Conservation (phyloP, 1,140 invertebrate species). For the Drosophila saltans region DNA sequence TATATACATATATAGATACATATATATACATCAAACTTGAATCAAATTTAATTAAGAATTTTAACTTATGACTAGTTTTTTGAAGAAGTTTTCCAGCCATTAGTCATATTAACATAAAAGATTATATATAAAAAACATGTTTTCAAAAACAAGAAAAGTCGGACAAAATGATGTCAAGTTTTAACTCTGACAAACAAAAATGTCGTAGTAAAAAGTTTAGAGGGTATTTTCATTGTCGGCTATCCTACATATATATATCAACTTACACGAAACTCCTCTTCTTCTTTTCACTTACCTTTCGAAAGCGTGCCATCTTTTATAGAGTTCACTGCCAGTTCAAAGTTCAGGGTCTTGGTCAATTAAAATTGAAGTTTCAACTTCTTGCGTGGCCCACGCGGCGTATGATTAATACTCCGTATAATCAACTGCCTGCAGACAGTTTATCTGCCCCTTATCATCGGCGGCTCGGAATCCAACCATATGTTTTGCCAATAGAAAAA, state of each 20-base stretch:
- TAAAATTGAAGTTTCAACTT: slow-evolving; percentile 26
- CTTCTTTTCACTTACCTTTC: slow-evolving; percentile 56
- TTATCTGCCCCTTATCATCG: slow-evolving; percentile 42
- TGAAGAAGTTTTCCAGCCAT: too few species aligned
- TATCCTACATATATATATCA: not conserved
- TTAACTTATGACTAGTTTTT: too few species aligned
- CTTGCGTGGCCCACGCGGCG: slow-evolving; percentile 67
- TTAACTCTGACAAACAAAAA: too few species aligned
- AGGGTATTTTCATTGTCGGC: not conserved
- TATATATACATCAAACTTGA: too few species aligned
- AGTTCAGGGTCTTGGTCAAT: slow-evolving; percentile 70
- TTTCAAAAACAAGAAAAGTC: too few species aligned
- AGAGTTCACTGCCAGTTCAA: slow-evolving; percentile 64
- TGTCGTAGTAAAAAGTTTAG: not conserved
- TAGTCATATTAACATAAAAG: too few species aligned
- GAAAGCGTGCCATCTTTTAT: slow-evolving; percentile 60
- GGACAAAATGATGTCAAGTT: too few species aligned
- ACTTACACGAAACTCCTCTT: not conserved
- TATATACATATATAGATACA: too few species aligned
- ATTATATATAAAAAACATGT: too few species aligned
- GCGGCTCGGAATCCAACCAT: slow-evolving; percentile 33
- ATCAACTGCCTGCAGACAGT: slow-evolving; percentile 23
- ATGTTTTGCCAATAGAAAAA: slow-evolving; percentile 35
- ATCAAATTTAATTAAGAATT: too few species aligned
- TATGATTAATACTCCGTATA: slow-evolving; percentile 57